Evolutionary conservation across 2,888 invertebrate species (phyloP).

Genomic region (Lasius platythorax): DNA sequence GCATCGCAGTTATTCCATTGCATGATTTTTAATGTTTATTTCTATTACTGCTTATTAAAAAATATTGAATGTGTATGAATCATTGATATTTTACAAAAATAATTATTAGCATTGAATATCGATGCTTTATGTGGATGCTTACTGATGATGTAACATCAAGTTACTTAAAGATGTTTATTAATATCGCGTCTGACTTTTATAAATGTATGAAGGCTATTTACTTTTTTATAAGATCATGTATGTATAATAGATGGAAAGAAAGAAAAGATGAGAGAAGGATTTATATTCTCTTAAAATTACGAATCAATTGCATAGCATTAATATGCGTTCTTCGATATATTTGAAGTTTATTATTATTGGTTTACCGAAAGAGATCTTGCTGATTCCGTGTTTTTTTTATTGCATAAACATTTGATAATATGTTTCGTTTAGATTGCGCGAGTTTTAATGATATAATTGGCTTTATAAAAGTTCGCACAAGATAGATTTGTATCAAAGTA

Average conservation of each 20-base stretch:
- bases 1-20: background rate
- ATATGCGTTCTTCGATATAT: background rate
- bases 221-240: background rate
- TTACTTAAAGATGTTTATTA: slow-evolving; percentile 8
- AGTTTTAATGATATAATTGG: background rate
- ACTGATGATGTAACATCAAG: background rate
- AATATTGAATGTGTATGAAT: background rate
- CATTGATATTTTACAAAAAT: slow-evolving; percentile 7
- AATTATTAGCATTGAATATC: background rate
- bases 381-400: background rate
- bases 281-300: background rate
- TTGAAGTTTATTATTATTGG: background rate
- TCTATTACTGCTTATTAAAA: background rate
- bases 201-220: background rate
- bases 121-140: background rate
- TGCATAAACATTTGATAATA: slow-evolving; percentile 7
- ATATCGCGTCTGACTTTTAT: background rate
- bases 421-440: background rate
- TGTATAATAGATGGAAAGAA: background rate
- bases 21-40: background rate
- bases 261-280: background rate
- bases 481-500: slow-evolving; percentile 22
- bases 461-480: background rate
- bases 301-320: background rate
- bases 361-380: background rate